Base-by-base conservation (phyloP, 2,113 vertebrate genomes). In the Takifugu flavidus region DNA sequence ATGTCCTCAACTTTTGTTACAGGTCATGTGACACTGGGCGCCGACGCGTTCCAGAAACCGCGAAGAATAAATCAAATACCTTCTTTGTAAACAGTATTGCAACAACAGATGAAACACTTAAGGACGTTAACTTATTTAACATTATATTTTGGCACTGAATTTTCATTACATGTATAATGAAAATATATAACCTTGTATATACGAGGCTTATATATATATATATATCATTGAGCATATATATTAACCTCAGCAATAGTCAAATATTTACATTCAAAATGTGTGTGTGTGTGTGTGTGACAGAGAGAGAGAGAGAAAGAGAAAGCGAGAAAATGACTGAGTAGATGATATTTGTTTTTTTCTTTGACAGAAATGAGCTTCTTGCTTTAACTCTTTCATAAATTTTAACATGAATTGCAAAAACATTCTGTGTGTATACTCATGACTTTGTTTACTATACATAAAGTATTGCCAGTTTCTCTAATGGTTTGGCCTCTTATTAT, bases 211-310 rank as follows among this genome's bases (percentile, higher is more conserved):
- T 78, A 79, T 20, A 20, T 20, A 20, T 79, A 67, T 79, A 67
- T 70, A 59, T 27, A 56, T 52, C 44, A 26, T 26, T 13, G 6
- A 34, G 25, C 66, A 75, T 79, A 82, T 76, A 82, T 80, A 86
- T 83, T 64, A 84, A 82, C 86, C 83, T 90, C 80, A 68, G 63
- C 85, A 66, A 77, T 79, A 85, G 85, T 90, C 86, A 87, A 75
- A 83, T 92, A 92, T 92, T 89, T 92, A 92, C 90, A 92, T 92
- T 92, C 90, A 90, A 71, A 87, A 86, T 75, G 72, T 78, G 74
- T 80, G 59, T 79, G n/a, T 75, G 59, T 57, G 29, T 55, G 62
- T 72, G 59, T 64, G 47, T 34, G 45, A 53, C 14, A 44, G 25
- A 7, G 13, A 46, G 45, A 15, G 15, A 15, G 13, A 15, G 34